phyloP scores from a whole-genome alignment of 2,113 vertebrate genomes.

The Illadopsis cleaveri region DNA sequence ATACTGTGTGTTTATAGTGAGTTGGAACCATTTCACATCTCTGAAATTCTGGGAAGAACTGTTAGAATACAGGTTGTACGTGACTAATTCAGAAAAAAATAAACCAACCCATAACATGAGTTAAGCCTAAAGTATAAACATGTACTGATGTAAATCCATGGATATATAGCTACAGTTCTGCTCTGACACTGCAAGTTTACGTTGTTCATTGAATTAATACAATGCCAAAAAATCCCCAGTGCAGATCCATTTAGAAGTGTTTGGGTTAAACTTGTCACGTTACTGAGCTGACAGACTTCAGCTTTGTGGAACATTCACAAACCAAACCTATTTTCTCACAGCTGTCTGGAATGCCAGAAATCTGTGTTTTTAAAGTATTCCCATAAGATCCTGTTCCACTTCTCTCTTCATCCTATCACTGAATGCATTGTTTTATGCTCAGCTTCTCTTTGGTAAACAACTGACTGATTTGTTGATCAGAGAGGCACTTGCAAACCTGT shows the following conservation, averaged over 20 bases:
- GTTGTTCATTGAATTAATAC: not conserved
- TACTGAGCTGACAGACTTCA: constrained; percentile 7
- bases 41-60: not conserved
- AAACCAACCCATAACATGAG: not conserved
- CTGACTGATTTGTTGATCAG: not conserved
- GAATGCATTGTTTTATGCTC: not conserved
- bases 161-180: not conserved
- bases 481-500: not conserved
- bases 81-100: not conserved
- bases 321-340: not conserved
- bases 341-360: constrained; percentile 12
- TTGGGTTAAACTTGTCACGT: not conserved
- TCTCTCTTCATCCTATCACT: not conserved
- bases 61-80: not conserved
- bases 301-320: not conserved
- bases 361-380: not conserved
- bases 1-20: not conserved
- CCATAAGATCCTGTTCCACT: not conserved
- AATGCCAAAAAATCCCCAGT: not conserved
- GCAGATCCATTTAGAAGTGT: not conserved
- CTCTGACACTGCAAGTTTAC: not conserved
- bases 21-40: not conserved
- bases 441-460: not conserved
- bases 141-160: not conserved
- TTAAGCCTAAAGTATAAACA: not conserved